Percentiles rank a stretch among this genome's conserved stretches.
Evolutionary conservation across 37 sponge, comb jelly and placozoan genomes (phyloP).

Genomic region (Cladorhizidae sp.): DNA sequence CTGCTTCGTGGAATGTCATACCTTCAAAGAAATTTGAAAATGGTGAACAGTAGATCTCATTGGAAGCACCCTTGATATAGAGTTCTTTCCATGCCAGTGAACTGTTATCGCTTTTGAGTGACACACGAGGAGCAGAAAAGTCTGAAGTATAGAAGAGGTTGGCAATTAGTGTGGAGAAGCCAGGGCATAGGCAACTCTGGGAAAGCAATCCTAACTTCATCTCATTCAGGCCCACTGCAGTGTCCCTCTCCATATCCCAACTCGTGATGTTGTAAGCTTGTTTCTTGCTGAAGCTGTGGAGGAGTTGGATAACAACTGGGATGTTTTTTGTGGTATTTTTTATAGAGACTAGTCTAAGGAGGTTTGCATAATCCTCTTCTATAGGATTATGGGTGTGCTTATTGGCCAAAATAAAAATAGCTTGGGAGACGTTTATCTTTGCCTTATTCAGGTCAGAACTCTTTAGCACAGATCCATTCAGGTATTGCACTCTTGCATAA

Average conservation of each 20-base stretch:
- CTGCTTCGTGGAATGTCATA: conserved; percentile 48
- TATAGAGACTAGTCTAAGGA: conserved; percentile 72
- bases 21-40: conserved; percentile 58
- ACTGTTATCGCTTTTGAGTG: neutral
- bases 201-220: conserved; percentile 79
- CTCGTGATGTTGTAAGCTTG: conserved; percentile 38
- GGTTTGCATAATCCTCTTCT: conserved; percentile 64
- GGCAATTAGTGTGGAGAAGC: conserved; percentile 76
- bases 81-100: conserved; percentile 24
- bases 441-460: conserved; percentile 52
- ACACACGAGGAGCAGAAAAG: neutral
- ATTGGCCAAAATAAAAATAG: conserved; percentile 67
- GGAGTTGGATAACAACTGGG: conserved; percentile 75
- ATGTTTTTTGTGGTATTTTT: conserved; percentile 57
- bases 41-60: conserved; percentile 67
- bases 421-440: conserved; percentile 33
- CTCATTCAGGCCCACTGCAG: conserved; percentile 70
- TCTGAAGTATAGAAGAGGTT: conserved; percentile 69
- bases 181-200: conserved; percentile 79
- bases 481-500: conserved; percentile 57
- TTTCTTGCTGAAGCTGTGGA: conserved; percentile 35
- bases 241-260: conserved; percentile 51
- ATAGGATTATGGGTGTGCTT: conserved; percentile 43
- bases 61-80: conserved; percentile 63
- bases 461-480: conserved; percentile 62